phyloP scores from a whole-genome alignment of 2,888 invertebrate genomes.

The Chrysolina oricalcia region DNA sequence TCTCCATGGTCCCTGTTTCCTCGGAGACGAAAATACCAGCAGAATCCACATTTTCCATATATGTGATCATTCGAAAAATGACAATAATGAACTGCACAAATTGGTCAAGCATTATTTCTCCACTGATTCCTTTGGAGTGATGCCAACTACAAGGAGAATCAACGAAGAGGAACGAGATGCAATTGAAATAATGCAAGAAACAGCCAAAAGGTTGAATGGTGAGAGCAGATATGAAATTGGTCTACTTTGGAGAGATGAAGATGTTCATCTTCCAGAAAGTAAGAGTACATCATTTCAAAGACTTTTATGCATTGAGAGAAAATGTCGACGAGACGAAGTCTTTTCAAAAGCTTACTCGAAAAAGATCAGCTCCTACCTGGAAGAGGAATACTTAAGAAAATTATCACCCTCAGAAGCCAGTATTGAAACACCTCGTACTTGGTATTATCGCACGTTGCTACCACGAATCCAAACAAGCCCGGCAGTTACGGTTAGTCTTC shows the following conservation, averaged over 20 bases:
- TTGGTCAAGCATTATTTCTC: background rate
- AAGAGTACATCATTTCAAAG: background rate
- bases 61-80: background rate
- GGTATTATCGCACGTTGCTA: constrained; percentile 6
- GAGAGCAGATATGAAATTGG: background rate
- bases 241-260: background rate
- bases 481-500: background rate
- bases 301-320: constrained; percentile 3
- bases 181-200: background rate
- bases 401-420: background rate
- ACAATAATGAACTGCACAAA: no score
- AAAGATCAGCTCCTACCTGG: background rate
- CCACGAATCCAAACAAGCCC: background rate
- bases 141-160: background rate
- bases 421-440: background rate
- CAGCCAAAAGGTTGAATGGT: background rate
- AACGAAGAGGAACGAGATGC: background rate
- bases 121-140: background rate
- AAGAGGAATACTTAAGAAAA: no score
- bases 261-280: constrained; percentile 8
- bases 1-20: background rate
- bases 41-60: background rate
- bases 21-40: background rate
- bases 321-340: constrained; percentile 3
- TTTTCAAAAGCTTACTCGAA: background rate